Conservation (phyloP, 2,888 invertebrate species). For the Beris morrisii region DNA sequence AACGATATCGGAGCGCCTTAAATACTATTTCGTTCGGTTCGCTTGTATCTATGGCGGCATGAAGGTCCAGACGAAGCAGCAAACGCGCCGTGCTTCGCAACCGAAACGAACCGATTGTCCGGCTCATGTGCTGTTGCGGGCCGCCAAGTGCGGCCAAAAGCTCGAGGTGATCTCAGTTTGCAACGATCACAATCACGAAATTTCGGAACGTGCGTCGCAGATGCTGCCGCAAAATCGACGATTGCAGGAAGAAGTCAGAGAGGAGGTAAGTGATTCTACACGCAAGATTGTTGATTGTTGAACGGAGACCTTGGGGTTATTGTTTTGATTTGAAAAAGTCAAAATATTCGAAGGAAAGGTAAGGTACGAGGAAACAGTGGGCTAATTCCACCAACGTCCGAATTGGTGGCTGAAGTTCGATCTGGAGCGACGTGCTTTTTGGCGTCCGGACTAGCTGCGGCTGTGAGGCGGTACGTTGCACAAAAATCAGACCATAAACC, state of each 20-base stretch:
- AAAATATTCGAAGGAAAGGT: no score
- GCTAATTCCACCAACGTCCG: no score
- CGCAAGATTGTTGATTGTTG: no score
- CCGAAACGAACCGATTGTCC: constrained; percentile 55
- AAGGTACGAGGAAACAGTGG: no score
- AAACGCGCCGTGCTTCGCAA: constrained; percentile 53
- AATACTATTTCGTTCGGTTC: constrained; percentile 56
- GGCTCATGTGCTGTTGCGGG: constrained; percentile 55
- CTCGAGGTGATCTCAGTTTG: constrained; percentile 57
- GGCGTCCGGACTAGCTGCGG: no score
- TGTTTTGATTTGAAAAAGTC: no score
- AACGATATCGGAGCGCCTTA: constrained; percentile 52
- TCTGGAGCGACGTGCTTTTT: no score
- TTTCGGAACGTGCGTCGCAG: constrained; percentile 54
- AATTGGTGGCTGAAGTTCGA: no score
- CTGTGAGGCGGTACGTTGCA: no score
- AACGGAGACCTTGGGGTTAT: no score
- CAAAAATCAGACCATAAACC: no score
- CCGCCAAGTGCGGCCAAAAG: constrained; percentile 55
- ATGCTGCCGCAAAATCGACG: constrained; percentile 32
- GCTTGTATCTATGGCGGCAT: constrained; percentile 57
- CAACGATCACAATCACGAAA: constrained; percentile 57
- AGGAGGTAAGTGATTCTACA: constrained; percentile 26
- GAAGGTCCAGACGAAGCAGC: constrained; percentile 53
- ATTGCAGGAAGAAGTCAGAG: constrained; percentile 26